Evolutionary conservation across 2,888 invertebrate species (phyloP), one percentile per base, ranked within the genome.

Genomic region (Orthonychiurus folsomi): DNA sequence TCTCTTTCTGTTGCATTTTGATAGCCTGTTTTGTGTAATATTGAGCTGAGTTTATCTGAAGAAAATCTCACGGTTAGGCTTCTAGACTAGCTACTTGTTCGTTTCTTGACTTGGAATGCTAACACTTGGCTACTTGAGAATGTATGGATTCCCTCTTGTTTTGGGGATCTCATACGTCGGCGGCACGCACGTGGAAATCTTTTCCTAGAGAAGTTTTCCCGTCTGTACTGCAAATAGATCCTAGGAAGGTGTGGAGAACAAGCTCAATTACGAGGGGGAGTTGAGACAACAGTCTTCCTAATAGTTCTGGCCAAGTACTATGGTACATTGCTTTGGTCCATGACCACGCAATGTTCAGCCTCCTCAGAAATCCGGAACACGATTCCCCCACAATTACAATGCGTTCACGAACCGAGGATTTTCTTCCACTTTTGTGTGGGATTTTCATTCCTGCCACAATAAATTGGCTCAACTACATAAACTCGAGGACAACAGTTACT

Each of bases 1-100:
- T 37, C 57, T 60, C 50, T 58, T 52, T 60, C 60, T 60, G 57
- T 52, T 61, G 63, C 57, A 63, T 63, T 63, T 63, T 63, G 60
- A 60, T 63, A 48, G 63, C 60, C 60, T 61, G 48, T 60, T 63
- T 60, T 63, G 60, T 63, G 56, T 37, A 57, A 57, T 57, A 60
- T 63, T 63, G 37, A 37, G 15, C 37, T 15, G 15, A 37, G 37
- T 37, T 37, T 37, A 37, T 37, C 37, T 37, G 37, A 37, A 15
- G 37, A 37, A 37, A 37, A 37, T 37, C 37, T 37, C 37, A 9
- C n/a, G n/a, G n/a, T n/a, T n/a, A n/a, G n/a, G n/a, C n/a, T n/a
- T n/a, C 56, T 55, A 59, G 54, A 55, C 59, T 62, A 62, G 53
- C 59, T 59, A 1, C 25, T 55, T 21, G 55, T 52, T 37, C 37